Evolutionary conservation across 1,140 invertebrate species (phyloP).

Genomic region (Samia ricini): DNA sequence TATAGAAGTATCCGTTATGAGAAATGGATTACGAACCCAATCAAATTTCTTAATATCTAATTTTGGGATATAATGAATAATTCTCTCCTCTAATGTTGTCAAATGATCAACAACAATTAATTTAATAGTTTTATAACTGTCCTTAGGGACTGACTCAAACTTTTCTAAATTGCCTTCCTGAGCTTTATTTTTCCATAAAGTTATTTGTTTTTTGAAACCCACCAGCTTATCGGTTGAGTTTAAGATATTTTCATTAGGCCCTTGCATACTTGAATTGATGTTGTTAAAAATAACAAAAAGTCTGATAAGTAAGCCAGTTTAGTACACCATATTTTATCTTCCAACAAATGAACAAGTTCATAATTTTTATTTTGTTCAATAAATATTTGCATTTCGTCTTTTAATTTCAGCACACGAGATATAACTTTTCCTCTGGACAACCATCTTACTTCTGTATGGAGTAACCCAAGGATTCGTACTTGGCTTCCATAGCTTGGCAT

Average conservation of each 20-base stretch:
- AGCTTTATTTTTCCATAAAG: conserved; percentile 23
- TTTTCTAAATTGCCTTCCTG: conserved; percentile 17
- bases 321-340: conserved; percentile 9
- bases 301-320: conserved; percentile 20
- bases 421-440: conserved; percentile 41
- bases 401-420: conserved; percentile 28
- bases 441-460: conserved; percentile 29
- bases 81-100: conserved; percentile 17
- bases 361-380: conserved; percentile 11
- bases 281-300: conserved; percentile 19
- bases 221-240: no score
- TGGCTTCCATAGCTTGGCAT: conserved; percentile 31
- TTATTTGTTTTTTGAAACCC: conserved; percentile 14
- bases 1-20: conserved; percentile 5
- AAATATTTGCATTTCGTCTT: conserved; percentile 28
- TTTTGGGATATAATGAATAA: conserved; percentile 20
- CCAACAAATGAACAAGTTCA: conserved; percentile 20
- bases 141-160: not conserved
- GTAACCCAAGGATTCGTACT: conserved; percentile 34
- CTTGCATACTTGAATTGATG: conserved; percentile 18
- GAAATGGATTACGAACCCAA: conserved; percentile 4
- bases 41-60: conserved; percentile 14
- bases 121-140: conserved; percentile 14
- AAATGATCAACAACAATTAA: conserved; percentile 8
- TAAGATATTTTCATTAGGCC: not conserved